Evolutionary conservation across 2,888 invertebrate species (phyloP), one percentile per base, ranked within the genome.

Genomic region (Toxonevra muliebris): DNA sequence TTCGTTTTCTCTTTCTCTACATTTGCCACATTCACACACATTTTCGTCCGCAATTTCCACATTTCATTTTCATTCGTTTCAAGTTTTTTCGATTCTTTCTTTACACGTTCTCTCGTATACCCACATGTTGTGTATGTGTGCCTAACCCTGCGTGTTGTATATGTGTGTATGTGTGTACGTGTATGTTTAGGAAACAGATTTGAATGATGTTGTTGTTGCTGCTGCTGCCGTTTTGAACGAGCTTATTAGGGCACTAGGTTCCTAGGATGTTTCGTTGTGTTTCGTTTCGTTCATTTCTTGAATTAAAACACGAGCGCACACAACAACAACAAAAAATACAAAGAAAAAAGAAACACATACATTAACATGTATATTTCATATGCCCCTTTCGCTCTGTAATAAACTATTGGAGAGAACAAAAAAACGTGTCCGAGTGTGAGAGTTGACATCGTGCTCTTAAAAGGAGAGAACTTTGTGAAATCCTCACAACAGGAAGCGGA

Each of bases 161-260:
- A 12, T 48, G 40, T 53, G 42, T 41, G 17, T 41, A n/a, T 13
- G 10, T 52, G 15, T 55, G 9, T 43, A n/a, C n/a, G 19, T 13
- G 3, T 54, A 40, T 41, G 62, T 43, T 9, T 48, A 8, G 48
- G n/a, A 40, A 12, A 42, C 4, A 15, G 2, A 42, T 42, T 58
- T 40, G 9, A 58, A 41, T 71, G 58, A 40, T 61, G 60, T 61
- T 65, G 68, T 71, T 61, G 19, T 52, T 59, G 12, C 5, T 30
- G 13, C 41, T 48, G 41, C 61, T 65, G 19, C n/a, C 40, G 11
- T 48, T 30, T 50, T 45, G 15, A 52, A 59, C 19, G 15, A 57
- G 71, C 74, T 77, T 81, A 78, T 76, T 81, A 76, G 81, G 81
- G 77, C 82, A 82, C 78, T 80, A 76, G 82, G 80, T 81, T 81